Base-by-base conservation (phyloP, 2,888 invertebrate species). In the Pristionchus arcanus region DNA sequence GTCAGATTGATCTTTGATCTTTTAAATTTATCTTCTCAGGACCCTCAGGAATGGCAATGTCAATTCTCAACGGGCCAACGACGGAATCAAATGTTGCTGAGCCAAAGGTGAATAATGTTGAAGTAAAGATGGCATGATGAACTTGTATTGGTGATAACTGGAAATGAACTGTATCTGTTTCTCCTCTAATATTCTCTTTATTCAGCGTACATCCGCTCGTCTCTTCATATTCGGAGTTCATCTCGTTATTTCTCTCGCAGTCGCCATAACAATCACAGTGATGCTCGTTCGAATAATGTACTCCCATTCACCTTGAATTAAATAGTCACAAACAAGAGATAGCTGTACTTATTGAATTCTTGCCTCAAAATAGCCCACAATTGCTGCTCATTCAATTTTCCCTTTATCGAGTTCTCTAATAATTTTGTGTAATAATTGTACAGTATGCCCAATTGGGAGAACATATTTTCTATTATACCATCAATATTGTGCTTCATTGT, bases 41-140 rank as follows among this genome's bases (percentile, higher is more conserved):
- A 11, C 92, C 92, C 9, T 91, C 91, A 77, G 93, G 93, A 89
- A 92, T 93, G 93, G 91, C 93, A 2, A 84, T 93, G 37, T 90
- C 92, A n/a, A 91, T 91, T 34, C 21, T 93, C 87, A 91, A 92
- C 84, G 92, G 92, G 21, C 93, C 93, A 1, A 90, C 91, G 15
- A 89, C 88, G 13, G 92, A 93, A 77, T 90, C 90, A 7, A 92
- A 91, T 9, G 66, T 91, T 16, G 90, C 91, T 21, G 74, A 90
- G 19, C 91, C 91, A 31, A 91, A 91, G 85, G 92, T 92, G 34
- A 28, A n/a, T 9, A 81, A 42, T 42, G 13, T 15, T 1, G 7
- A 16, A 49, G 42, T 49, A 49, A 13, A 49, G 9, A 7, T 49
- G 42, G 13, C 42, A 42, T 9, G 13, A 9, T 49, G 42, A 49